Evolutionary conservation across 1,140 invertebrate species (phyloP), one percentile per base, ranked within the genome.

Genomic region (Ips typographus): DNA sequence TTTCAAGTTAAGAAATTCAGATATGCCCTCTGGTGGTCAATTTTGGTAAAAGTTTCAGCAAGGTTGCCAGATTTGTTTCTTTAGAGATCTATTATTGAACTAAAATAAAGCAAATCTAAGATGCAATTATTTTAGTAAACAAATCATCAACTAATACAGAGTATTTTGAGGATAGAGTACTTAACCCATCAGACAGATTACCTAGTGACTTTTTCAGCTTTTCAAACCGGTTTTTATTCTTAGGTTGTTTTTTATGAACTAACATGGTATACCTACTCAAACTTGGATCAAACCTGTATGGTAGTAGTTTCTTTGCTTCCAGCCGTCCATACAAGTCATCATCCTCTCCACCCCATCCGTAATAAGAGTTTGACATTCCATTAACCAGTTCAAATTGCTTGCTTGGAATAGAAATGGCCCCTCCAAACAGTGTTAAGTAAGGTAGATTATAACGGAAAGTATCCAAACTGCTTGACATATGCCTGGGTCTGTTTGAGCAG

Each of bases 381-480:
- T 98, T 98, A 1, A 94, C 88, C 71, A 82, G 80, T 66, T 88
- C 83, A 79, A 91, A 96, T 69, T 92, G 89, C 59, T 87, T 83
- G 43, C 85, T 85, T 4, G 84, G 83, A 61, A 95, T 86, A 36
- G 91, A 84, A 71, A 93, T 85, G n/a, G 86, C 91, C 39, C 92
- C 91, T 4, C 91, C 91, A 81, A 92, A 91, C 8, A 92, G 81
- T 55, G 85, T 86, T 40, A 84, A 82, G 72, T 94, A 93, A 40
- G 90, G 90, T 68, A 93, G 82, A 80, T 91, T 88, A 78, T 91
- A 93, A 73, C 93, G 87, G 80, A 94, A 95, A 72, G 90, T 91
- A 83, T 98, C 92, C 38, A 98, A 86, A 72, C 92, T 94, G 0
- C 93, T 93, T 57, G 94, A 94, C 91, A 99, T 92, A 77, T 98